A percentile compares a stretch with the other conserved stretches of the same genome.
phyloP scores from a whole-genome alignment of 2,113 vertebrate species.

The Hippolais icterina region DNA sequence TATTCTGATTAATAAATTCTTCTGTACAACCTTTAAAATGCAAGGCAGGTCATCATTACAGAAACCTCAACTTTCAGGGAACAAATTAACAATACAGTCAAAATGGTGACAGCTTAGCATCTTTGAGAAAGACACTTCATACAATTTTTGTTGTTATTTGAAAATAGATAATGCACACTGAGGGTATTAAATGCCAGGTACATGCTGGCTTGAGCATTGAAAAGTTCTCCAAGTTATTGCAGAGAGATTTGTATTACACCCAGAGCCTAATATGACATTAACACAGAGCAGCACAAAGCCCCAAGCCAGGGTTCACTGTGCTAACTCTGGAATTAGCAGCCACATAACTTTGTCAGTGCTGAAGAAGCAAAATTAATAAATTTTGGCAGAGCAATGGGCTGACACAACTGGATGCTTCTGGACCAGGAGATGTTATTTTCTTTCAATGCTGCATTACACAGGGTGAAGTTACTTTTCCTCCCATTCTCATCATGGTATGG shows the following conservation, averaged over 20 bases:
- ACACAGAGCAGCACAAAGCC: not conserved
- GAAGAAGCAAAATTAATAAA: not conserved
- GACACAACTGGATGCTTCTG: not conserved
- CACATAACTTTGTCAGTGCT: not conserved
- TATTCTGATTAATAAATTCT: not conserved
- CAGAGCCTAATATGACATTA: not conserved
- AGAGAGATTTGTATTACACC: not conserved
- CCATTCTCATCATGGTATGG: not conserved
- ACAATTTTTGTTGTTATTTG: not conserved
- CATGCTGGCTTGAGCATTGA: not conserved
- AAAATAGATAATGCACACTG: not conserved
- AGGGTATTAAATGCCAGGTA: not conserved
- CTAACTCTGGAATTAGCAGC: not conserved
- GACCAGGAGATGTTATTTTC: not conserved
- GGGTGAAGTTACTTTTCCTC: not conserved
- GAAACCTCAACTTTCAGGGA: not conserved
- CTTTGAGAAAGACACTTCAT: not conserved
- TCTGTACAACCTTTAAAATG: not conserved
- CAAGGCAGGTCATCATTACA: not conserved
- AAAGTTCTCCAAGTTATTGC: not conserved
- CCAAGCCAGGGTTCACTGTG: not conserved
- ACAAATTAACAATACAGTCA: not conserved
- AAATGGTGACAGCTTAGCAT: not conserved
- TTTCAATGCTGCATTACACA: accelerated
- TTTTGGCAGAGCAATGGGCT: not conserved